Base-by-base conservation (phyloP, 35 echinoderm and acorn worm genomes). In the Apostichopus japonicus region DNA sequence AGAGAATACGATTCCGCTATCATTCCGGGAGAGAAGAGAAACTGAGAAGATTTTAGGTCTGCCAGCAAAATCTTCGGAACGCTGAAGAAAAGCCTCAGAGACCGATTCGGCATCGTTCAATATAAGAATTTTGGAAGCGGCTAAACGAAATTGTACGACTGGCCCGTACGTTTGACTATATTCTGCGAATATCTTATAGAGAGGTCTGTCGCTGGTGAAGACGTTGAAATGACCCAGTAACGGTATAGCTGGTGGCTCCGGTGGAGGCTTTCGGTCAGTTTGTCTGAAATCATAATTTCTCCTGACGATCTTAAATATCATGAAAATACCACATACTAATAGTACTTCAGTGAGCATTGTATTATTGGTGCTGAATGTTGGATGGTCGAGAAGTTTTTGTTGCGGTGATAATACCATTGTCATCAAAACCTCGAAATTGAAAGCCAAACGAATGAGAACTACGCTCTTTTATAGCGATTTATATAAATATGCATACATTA, bases 1-100 rank as follows among this genome's bases (percentile, higher is more conserved):
- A 22, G 72, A 76, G 72, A 97, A 97, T 4, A 93, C 91, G 33
- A 97, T 94, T 17, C 95, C 95, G 67, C 84, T 90, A 52, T 93
- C 88, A 23, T 94, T 94, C 75, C 93, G 23, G 1, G 95, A 94
- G 0, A 97, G 79, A 6, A 97, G 77, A 53, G 88, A 92, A 53
- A 97, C 54, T 1, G 95, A 94, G 54, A 77, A 94, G 14, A 92
- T 90, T 21, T 86, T 87, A 65, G 95, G 95, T 22, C 95, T 81
- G 33, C 95, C 95, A 5, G 95, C 90, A 55, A 97, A 97, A 51
- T 94, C 90, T 52, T 82, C 90, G 1, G 83, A 67, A 9, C 88
- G 84, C 24, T 72, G 56, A n/a, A 97, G 58, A 84, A 97, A 94
- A 21, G 95, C 95, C 21, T 97, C 95, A 5, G 70, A 76, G 51